These are phyloP conservation scores for Metallyticus violacea DNA, from an alignment of 2,888 invertebrate species.

Conservation along the genomic window DNA sequence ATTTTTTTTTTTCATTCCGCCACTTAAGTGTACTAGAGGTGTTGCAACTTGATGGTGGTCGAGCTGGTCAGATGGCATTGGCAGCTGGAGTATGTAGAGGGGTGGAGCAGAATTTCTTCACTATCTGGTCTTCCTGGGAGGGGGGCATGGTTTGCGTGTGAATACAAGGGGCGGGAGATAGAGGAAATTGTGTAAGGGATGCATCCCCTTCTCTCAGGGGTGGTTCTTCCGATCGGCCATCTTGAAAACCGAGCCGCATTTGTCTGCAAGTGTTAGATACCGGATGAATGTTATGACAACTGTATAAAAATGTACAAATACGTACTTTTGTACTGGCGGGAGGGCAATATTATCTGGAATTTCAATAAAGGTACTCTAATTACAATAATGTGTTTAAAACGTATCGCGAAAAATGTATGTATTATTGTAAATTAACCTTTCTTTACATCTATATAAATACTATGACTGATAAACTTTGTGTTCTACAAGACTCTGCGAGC, in stretches of 20 bases:
- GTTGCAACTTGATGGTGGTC: neutral
- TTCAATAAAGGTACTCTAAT: too few relatives aligned
- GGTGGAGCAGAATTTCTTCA: neutral
- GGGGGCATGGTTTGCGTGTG: conserved; percentile 16
- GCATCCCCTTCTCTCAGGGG: conserved; percentile 5
- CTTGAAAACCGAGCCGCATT: neutral
- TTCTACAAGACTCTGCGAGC: too few relatives aligned
- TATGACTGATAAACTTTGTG: too few relatives aligned
- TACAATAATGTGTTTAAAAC: too few relatives aligned
- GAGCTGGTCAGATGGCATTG: neutral
- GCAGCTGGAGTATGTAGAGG: neutral
- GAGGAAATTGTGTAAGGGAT: conserved; percentile 19
- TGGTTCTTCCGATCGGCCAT: neutral
- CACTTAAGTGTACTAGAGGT: too few relatives aligned
- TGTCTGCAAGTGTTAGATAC: too few relatives aligned
- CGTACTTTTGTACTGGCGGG: neutral
- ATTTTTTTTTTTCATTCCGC: too few relatives aligned
- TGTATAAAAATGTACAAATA: neutral
- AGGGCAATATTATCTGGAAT: neutral
- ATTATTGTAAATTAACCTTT: too few relatives aligned
- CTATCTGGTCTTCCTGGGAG: neutral
- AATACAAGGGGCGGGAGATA: neutral
- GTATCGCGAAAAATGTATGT: too few relatives aligned
- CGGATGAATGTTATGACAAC: too few relatives aligned
- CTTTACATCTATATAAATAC: too few relatives aligned